Base-by-base conservation (phyloP, 2,888 invertebrate genomes). In the Xestia sexstrigata region DNA sequence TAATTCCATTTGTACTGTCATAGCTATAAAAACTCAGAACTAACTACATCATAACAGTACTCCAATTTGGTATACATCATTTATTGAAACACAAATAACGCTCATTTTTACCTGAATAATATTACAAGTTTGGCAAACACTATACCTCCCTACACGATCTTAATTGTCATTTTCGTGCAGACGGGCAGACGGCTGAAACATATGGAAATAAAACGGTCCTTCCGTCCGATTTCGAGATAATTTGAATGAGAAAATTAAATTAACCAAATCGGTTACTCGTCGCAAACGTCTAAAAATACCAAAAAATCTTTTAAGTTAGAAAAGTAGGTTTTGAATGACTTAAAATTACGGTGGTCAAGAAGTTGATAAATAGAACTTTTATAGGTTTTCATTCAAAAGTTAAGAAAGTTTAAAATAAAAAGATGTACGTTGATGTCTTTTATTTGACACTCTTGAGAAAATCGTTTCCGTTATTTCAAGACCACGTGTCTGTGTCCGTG, bases 371-470 rank as follows among this genome's bases (percentile, higher is more conserved):
- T 58, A 35, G 35, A 60, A 49, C 13, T n/a, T n/a, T n/a, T n/a
- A 26, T 30, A 20, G 0, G 0, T 23, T 72, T 60, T 26, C 2
- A 66, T 73, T 42, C 0, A 35, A 17, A 65, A 65, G 26, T 17
- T 7, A 17, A 15, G 3, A 70, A 49, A 60, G 11, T 68, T 70
- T 35, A 60, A 78, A 60, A 73, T 52, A 70, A n/a, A 70, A 79
- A 71, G 70, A 68, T 77, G 83, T 87, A 79, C 88, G 88, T 89
- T 89, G 86, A 89, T 84, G 88, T 89, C 89, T 89, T 89, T 89
- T 87, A 86, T 84, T 87, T 87, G 82, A 78, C 69, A 86, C 62
- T 82, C 20, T 71, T 79, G 26, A 76, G 74, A 80, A 79, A 82
- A 55, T 69, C 9, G 49, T 71, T 75, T 69, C 58, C 42, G 60